Evolutionary conservation across 2,888 invertebrate genomes (phyloP).

Genomic region (Nymphalis c-album): DNA sequence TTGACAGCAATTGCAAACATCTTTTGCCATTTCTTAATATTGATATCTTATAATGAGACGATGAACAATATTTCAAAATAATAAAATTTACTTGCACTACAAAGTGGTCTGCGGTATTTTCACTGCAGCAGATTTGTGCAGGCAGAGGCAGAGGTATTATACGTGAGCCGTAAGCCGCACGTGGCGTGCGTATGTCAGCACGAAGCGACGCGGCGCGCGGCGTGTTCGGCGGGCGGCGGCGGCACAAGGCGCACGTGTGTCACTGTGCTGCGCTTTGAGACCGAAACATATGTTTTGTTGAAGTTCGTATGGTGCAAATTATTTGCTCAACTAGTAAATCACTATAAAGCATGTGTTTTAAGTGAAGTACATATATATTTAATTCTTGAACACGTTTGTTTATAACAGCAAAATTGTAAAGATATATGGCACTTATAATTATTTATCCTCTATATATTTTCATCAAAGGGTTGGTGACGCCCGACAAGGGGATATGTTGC

Average conservation of each 20-base stretch:
- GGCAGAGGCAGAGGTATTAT: too few species aligned
- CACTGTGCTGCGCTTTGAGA: background rate
- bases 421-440: too few species aligned
- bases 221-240: too few species aligned
- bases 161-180: background rate
- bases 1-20: too few species aligned
- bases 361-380: too few species aligned
- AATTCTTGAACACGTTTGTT: too few species aligned
- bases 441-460: too few species aligned
- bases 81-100: background rate
- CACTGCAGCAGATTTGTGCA: background rate
- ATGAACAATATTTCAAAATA: background rate
- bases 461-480: background rate
- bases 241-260: constrained; percentile 6
- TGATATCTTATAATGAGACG: too few species aligned
- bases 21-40: too few species aligned
- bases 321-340: background rate
- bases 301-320: background rate
- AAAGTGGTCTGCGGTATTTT: background rate
- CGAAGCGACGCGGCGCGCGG: background rate
- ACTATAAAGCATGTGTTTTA: too few species aligned
- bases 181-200: background rate
- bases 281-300: background rate
- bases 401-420: too few species aligned
- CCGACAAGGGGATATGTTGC: background rate